Conservation (phyloP, 1,140 invertebrate species). For the Drosophila bipectinata region DNA sequence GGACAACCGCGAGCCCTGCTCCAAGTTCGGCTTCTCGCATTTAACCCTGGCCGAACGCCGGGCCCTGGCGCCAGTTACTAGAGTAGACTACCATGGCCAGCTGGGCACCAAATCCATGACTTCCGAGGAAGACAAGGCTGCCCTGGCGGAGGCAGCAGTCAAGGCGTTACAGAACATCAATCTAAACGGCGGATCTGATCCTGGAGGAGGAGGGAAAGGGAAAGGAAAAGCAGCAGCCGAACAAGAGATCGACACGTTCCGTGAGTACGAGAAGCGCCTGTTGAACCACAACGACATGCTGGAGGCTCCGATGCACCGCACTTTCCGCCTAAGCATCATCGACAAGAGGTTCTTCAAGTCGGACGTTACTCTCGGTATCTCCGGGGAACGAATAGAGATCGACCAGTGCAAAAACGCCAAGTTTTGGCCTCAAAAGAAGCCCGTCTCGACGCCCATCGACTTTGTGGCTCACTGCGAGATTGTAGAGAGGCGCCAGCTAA, state of each 20-base stretch:
- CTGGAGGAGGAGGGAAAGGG: slow-evolving; percentile 33
- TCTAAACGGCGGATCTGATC: slow-evolving; percentile 57
- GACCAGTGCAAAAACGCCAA: slow-evolving; percentile 89
- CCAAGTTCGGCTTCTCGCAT: slow-evolving; percentile 96
- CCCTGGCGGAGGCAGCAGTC: slow-evolving; percentile 59
- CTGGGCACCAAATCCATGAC: slow-evolving; percentile 78
- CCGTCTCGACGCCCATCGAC: slow-evolving; percentile 89
- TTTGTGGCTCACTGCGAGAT: slow-evolving; percentile 94
- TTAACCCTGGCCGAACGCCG: slow-evolving; percentile 92
- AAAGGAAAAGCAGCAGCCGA: slow-evolving; percentile 16
- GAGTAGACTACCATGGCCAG: slow-evolving; percentile 83
- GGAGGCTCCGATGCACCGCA: slow-evolving; percentile 93
- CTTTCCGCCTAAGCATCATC: slow-evolving; percentile 91
- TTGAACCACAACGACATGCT: slow-evolving; percentile 89
- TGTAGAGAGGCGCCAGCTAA: slow-evolving; percentile 86
- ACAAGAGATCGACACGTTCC: slow-evolving; percentile 56
- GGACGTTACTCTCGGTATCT: slow-evolving; percentile 93
- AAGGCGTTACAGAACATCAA: slow-evolving; percentile 58
- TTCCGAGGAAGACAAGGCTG: slow-evolving; percentile 72
- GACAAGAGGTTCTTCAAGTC: slow-evolving; percentile 92
- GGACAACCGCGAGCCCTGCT: slow-evolving; percentile 93
- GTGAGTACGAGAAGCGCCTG: slow-evolving; percentile 85
- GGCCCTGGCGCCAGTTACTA: slow-evolving; percentile 74
- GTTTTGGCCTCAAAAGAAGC: slow-evolving; percentile 88
- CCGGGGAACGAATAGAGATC: slow-evolving; percentile 95